Percentiles rank a stretch among this genome's conserved stretches.
Evolutionary conservation across 2,113 vertebrate genomes (phyloP).

Genomic region (Pogonocichla stellata): DNA sequence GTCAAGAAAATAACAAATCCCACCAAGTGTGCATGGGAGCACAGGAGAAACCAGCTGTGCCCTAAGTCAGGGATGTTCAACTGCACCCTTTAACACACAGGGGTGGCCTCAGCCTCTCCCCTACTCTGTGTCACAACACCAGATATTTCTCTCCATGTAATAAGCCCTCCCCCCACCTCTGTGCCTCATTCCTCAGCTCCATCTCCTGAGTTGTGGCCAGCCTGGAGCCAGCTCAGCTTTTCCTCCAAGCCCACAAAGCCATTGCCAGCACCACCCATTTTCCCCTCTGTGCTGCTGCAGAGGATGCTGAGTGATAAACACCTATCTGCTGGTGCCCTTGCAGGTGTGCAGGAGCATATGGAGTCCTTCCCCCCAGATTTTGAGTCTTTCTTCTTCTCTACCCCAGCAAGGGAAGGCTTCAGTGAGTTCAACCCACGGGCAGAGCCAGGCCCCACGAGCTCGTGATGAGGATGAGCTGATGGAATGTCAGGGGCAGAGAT

Average conservation of each 20-base stretch:
- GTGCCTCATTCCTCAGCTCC: background rate
- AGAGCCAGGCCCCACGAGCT: background rate
- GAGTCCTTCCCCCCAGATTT: background rate
- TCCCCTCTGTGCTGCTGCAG: background rate
- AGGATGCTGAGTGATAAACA: background rate
- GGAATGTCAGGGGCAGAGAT: background rate
- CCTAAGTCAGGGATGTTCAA: background rate
- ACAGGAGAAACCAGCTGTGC: background rate
- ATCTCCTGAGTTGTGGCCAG: background rate
- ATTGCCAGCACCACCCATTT: background rate
- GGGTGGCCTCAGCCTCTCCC: background rate
- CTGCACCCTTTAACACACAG: background rate
- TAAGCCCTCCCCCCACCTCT: background rate
- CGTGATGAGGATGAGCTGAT: background rate
- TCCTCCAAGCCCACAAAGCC: background rate
- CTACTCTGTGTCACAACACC: background rate
- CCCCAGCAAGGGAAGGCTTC: rapidly evolving
- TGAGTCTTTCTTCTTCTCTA: background rate
- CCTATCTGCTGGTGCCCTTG: background rate
- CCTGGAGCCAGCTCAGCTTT: background rate
- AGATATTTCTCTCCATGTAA: background rate
- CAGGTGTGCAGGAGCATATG: background rate
- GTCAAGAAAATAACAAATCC: background rate
- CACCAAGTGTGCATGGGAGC: rapidly evolving
- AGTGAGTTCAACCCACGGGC: background rate